Conservation (phyloP, 2,113 vertebrate species). For the Uria lomvia region DNA sequence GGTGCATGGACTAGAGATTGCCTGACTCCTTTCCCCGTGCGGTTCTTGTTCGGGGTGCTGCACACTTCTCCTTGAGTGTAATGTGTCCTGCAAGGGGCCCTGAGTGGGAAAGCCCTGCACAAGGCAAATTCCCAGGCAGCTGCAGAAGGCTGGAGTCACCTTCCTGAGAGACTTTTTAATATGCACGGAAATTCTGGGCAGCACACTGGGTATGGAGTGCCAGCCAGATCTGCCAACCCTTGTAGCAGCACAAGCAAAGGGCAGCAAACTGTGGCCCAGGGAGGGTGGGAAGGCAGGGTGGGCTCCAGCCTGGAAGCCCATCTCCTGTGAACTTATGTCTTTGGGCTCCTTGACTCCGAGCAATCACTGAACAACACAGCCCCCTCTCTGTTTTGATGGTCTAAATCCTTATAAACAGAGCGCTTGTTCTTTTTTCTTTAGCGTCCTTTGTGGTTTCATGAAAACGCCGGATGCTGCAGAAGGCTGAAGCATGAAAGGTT, state of each 20-base stretch:
- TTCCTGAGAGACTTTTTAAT: not conserved
- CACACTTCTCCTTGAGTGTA: not conserved
- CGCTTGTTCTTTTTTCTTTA: conserved; percentile 56
- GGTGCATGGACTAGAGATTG: not conserved
- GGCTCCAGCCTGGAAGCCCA: not conserved
- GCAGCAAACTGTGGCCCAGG: not conserved
- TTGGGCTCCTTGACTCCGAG: not conserved
- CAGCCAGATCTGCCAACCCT: not conserved
- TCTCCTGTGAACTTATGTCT: conserved; percentile 4
- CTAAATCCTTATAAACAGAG: conserved; percentile 62
- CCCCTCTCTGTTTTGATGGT: conserved; percentile 27
- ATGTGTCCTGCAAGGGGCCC: not conserved
- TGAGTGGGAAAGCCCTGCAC: not conserved
- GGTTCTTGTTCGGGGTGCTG: not conserved
- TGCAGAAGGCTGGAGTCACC: not conserved
- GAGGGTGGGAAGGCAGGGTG: not conserved
- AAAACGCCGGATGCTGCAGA: conserved; percentile 60
- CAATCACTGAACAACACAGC: conserved; percentile 20
- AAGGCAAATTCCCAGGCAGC: not conserved
- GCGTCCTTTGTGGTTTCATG: conserved; percentile 55
- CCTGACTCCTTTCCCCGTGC: accelerated
- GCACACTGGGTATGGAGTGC: not conserved
- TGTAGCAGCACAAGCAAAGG: not conserved
- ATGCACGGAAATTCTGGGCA: not conserved
- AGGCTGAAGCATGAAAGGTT: conserved; percentile 51